Evolutionary conservation across 1,140 invertebrate genomes (phyloP), one percentile per base, ranked within the genome.

Genomic region (Eumeta japonica): DNA sequence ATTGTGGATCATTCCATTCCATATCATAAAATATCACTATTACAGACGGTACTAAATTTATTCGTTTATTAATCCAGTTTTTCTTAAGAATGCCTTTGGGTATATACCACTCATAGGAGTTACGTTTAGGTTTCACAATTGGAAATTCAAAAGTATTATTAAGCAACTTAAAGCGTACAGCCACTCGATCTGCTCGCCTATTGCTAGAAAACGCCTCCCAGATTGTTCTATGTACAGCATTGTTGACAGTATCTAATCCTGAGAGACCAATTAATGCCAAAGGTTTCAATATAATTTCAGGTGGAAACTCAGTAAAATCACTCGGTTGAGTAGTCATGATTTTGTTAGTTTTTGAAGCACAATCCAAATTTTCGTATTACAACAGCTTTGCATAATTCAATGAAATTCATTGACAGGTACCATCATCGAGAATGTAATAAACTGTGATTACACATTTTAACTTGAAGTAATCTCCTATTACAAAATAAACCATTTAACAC

Each of bases 61-160:
- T 76, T 66, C 98, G 92, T 77, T 99, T 99, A 7, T 85, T 80
- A 78, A 97, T 89, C 97, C 97, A 99, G 57, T 92, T 92, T 5
- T 85, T 84, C 63, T 97, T 97, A 2, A 99, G 75, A 43, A 98
- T 94, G 16, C 96, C 96, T 76, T 95, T 96, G 0, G 94, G 93
- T 53, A 94, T 88, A 57, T 97, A 96, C 87, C 90, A 94, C 56
- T 97, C 94, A 68, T 97, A 97, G 0, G 89, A 89, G 50, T 89
- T 87, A 53, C 90, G 80, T 83, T 94, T 95, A 14, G 88, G 85
- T 72, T 96, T 97, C 5, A 90, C 83, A 28, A 88, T 84, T 7
- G 92, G 92, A 73, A 96, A 96, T 55, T 90, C 87, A 73, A 92
- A 87, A 16, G 84, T 83, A 34, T 86, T 80, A 17, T 79, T 79